Evolutionary conservation across 2,113 vertebrate species (phyloP).

Genomic region (Actinemys pallida): DNA sequence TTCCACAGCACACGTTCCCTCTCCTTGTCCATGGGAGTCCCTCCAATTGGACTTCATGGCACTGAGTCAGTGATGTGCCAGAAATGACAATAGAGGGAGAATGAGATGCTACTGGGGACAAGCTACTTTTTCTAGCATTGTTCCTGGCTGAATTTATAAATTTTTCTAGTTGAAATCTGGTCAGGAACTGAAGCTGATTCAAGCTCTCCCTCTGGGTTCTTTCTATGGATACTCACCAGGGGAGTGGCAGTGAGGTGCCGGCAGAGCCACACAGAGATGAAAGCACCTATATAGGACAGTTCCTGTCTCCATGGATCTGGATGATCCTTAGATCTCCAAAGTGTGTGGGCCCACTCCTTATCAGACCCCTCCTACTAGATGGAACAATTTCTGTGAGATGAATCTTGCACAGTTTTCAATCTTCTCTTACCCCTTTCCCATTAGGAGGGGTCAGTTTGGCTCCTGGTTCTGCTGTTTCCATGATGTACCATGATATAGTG

Average conservation of each 20-base stretch:
- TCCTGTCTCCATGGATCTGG: background rate
- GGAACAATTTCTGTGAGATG: background rate
- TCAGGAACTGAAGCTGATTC: background rate
- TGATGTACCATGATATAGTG: background rate
- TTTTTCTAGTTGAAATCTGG: background rate
- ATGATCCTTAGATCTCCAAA: background rate
- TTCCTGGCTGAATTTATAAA: background rate
- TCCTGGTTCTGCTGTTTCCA: background rate
- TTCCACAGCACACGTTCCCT: background rate
- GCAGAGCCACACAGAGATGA: background rate
- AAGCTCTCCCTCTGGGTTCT: background rate
- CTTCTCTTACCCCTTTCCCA: background rate
- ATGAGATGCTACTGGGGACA: background rate
- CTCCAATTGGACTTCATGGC: background rate
- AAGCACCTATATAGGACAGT: background rate
- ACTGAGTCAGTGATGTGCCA: background rate
- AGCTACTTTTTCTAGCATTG: background rate
- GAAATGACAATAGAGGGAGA: background rate
- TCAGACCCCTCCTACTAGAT: background rate
- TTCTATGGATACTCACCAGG: too few species aligned
- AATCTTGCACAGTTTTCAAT: background rate
- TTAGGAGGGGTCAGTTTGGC: accelerated
- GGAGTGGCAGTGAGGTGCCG: background rate
- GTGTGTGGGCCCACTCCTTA: background rate
- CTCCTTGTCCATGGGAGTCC: background rate